Conservation (phyloP, 2,113 vertebrate genomes). For the Campylorhamphus procurvoides region DNA sequence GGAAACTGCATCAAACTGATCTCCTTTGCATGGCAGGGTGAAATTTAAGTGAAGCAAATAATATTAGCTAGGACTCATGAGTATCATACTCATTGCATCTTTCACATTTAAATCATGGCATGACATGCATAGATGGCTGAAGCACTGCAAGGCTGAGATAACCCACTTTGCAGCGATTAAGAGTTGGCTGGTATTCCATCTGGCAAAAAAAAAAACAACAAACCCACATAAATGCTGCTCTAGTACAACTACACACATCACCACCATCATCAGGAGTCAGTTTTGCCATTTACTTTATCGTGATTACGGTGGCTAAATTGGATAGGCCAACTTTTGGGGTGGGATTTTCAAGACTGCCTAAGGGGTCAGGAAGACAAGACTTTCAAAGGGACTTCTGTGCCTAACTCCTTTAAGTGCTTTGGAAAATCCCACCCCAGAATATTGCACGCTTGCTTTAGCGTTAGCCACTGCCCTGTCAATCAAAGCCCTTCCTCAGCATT, state of each 20-base stretch:
- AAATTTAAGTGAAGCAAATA: conserved; percentile 79
- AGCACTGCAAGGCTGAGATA: conserved; percentile 70
- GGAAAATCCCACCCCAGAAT: conserved; percentile 64
- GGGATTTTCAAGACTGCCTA: conserved; percentile 63
- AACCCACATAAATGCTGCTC: not conserved
- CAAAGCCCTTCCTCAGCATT: conserved; percentile 1
- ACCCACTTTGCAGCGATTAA: conserved; percentile 69
- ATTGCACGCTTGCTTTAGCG: conserved; percentile 52
- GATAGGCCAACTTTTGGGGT: conserved; percentile 63
- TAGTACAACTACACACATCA: conserved; percentile 33
- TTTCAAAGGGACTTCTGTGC: conserved; percentile 66
- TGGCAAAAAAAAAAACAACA: conserved; percentile 10
- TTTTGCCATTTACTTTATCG: conserved; percentile 5
- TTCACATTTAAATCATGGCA: conserved; percentile 76
- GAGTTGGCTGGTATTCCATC: conserved; percentile 62
- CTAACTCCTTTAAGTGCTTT: conserved; percentile 71
- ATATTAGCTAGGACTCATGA: conserved; percentile 68
- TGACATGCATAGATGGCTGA: conserved; percentile 70
- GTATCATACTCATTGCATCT: conserved; percentile 71
- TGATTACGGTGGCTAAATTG: conserved; percentile 26
- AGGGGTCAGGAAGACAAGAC: conserved; percentile 61
- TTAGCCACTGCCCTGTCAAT: conserved; percentile 43
- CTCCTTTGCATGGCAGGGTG: conserved; percentile 73
- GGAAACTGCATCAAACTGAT: conserved; percentile 76
- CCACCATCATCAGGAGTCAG: conserved; percentile 23